Percentiles rank a stretch among this genome's conserved stretches.
Conservation (phyloP, 2,888 invertebrate species). For the Leptinotarsa rubiginosa region DNA sequence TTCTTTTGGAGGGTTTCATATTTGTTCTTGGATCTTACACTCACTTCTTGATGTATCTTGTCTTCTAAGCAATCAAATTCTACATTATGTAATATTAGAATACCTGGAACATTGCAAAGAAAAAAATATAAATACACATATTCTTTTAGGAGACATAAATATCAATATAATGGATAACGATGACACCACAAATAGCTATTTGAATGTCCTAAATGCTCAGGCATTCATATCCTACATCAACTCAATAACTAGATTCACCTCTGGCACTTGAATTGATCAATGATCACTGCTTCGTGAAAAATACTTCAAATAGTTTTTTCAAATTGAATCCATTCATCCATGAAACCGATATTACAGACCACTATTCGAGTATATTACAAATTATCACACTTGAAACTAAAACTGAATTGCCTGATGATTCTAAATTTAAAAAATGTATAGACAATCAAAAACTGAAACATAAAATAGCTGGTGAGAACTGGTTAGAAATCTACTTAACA, state of each 20-base stretch:
- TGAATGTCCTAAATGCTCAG: too few relatives aligned
- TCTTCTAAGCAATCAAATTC: too few relatives aligned
- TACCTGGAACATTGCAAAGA: not conserved
- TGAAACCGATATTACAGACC: not conserved
- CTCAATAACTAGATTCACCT: not conserved
- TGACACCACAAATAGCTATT: not conserved
- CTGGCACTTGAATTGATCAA: not conserved
- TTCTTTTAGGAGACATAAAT: not conserved
- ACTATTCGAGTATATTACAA: not conserved
- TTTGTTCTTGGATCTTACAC: too few relatives aligned
- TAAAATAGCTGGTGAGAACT: too few relatives aligned
- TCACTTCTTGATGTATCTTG: too few relatives aligned
- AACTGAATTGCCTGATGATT: too few relatives aligned
- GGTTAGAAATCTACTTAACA: too few relatives aligned
- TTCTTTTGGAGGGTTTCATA: too few relatives aligned
- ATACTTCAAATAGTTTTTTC: not conserved
- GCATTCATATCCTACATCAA: not conserved
- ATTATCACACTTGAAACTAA: too few relatives aligned
- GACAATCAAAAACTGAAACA: too few relatives aligned
- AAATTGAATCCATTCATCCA: not conserved
- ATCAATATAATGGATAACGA: not conserved
- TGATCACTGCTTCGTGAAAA: slow-evolving; percentile 7
- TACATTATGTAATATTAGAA: too few relatives aligned
- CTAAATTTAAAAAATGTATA: too few relatives aligned
- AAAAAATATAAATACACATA: not conserved